Conservation (phyloP, 2,888 invertebrate species). For the Pasiphila rectangulata region DNA sequence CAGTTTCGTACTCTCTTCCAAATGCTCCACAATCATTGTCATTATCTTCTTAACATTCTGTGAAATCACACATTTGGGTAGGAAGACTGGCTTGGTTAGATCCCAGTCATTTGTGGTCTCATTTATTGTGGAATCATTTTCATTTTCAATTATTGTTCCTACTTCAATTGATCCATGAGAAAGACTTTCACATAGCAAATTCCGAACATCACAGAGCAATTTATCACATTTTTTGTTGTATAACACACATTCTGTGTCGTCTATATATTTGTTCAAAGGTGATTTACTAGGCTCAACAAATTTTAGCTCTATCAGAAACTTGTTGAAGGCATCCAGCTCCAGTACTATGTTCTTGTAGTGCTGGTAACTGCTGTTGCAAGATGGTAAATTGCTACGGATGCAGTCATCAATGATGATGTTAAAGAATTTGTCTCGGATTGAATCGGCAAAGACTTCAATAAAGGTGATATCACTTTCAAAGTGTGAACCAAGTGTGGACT, state of each 20-base stretch:
- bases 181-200: slow-evolving; percentile 58
- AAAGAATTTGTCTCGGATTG: slow-evolving; percentile 64
- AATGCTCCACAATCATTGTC: slow-evolving; percentile 61
- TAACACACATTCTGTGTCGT: slow-evolving; percentile 67
- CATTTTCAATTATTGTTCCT: slow-evolving; percentile 41
- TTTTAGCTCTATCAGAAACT: slow-evolving; percentile 69
- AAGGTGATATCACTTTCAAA: slow-evolving; percentile 65
- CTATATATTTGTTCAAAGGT: slow-evolving; percentile 66
- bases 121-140: slow-evolving; percentile 54
- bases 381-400: slow-evolving; percentile 64
- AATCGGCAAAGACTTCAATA: slow-evolving; percentile 65
- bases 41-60: slow-evolving; percentile 64
- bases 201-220: slow-evolving; percentile 60
- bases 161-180: slow-evolving; percentile 59
- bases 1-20: slow-evolving; percentile 63
- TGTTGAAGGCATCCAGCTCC: slow-evolving; percentile 70
- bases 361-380: slow-evolving; percentile 64
- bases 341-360: slow-evolving; percentile 65
- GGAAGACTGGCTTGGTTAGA: slow-evolving; percentile 60
- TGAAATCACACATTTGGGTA: slow-evolving; percentile 70
- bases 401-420: slow-evolving; percentile 71
- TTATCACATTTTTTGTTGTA: slow-evolving; percentile 75
- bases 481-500: slow-evolving; percentile 65
- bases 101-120: slow-evolving; percentile 54
- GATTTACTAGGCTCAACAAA: slow-evolving; percentile 63